Evolutionary conservation across 2,888 invertebrate species (phyloP).

Genomic region (Phortica okadai): DNA sequence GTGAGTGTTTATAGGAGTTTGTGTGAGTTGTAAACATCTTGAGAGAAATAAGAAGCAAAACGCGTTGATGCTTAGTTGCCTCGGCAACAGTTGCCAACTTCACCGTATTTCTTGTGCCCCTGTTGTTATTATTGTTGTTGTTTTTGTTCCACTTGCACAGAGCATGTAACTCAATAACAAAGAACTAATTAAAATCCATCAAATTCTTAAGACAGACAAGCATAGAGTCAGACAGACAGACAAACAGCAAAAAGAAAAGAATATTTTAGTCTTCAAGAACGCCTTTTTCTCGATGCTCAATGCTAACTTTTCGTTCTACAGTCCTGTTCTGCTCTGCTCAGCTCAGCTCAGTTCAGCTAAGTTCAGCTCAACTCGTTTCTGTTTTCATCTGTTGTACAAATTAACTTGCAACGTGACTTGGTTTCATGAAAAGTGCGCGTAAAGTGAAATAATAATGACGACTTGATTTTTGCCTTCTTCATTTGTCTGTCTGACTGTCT

Average conservation of each 20-base stretch:
- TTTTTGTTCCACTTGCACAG: neutral
- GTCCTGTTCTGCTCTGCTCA: neutral
- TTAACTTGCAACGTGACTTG: conserved; percentile 30
- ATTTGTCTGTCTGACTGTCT: neutral
- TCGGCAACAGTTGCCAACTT: conserved; percentile 15
- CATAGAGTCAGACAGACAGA: neutral
- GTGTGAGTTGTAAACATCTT: neutral
- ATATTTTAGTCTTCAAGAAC: too few relatives aligned
- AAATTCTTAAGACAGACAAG: conserved; percentile 21
- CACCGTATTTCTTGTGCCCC: neutral
- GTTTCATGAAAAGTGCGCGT: conserved; percentile 14
- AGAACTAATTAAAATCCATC: conserved; percentile 31
- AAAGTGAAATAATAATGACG: conserved; percentile 10
- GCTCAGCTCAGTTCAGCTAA: neutral
- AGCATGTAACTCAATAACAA: conserved; percentile 27
- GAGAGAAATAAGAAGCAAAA: neutral
- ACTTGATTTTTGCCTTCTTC: conserved; percentile 22
- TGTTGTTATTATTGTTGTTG: too few relatives aligned
- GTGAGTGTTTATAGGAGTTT: neutral
- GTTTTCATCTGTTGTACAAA: conserved; percentile 20
- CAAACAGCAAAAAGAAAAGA: too few relatives aligned
- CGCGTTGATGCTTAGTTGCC: conserved; percentile 8
- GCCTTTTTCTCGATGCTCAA: too few relatives aligned
- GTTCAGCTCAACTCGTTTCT: neutral
- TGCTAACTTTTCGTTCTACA: too few relatives aligned